phyloP scores from a whole-genome alignment of 1,140 invertebrate genomes.

The Arctopsyche grandis region DNA sequence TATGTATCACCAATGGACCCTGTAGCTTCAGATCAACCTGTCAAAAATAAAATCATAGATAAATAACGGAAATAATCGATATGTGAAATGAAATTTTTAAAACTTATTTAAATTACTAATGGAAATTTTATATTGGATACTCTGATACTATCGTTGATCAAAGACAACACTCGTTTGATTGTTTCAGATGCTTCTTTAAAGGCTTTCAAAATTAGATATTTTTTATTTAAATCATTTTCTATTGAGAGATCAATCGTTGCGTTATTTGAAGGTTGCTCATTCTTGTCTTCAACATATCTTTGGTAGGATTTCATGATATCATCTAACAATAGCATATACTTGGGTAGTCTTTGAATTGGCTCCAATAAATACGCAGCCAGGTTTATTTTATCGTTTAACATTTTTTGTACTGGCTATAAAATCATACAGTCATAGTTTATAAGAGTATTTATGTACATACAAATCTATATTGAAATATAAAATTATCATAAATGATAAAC shows the following conservation, averaged over 20 bases:
- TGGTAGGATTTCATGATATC: constrained; percentile 86
- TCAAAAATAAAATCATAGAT: not conserved
- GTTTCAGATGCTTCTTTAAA: not conserved
- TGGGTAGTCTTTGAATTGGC: constrained; percentile 91
- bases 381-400: constrained; percentile 91
- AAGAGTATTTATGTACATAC: too few species aligned
- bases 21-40: constrained; percentile 90
- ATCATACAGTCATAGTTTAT: constrained; percentile 46
- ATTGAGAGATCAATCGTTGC: not conserved
- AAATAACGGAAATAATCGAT: not conserved
- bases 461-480: not conserved
- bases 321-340: constrained; percentile 86
- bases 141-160: not conserved
- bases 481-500: not conserved
- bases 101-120: too few species aligned
- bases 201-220: not conserved
- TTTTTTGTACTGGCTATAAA: constrained; percentile 81
- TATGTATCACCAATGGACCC: constrained; percentile 86
- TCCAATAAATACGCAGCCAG: constrained; percentile 89
- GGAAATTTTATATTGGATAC: constrained; percentile 1
- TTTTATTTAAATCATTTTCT: not conserved
- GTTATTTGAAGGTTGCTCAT: constrained; percentile 30
- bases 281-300: constrained; percentile 61
- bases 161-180: not conserved
- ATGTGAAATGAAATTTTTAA: too few species aligned